Evolutionary conservation across 2,113 vertebrate genomes (phyloP).

Genomic region (Oreotrochilus melanogaster): DNA sequence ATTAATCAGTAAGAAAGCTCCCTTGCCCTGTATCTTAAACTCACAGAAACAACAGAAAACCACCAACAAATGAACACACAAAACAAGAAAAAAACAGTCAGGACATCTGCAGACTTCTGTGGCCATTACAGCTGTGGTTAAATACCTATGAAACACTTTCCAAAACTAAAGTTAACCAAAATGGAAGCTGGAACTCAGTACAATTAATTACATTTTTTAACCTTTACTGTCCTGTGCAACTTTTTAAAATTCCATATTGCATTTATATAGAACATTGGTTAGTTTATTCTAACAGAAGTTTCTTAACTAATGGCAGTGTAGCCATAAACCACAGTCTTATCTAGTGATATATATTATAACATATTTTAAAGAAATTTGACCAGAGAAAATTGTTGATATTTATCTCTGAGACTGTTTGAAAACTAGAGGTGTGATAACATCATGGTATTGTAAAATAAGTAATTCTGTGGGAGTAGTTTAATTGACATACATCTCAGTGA

Average conservation of each 20-base stretch:
- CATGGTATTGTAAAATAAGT: not conserved
- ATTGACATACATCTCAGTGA: not conserved
- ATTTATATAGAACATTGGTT: not conserved
- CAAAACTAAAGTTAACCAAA: not conserved
- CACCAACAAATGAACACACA: not conserved
- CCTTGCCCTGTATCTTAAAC: not conserved
- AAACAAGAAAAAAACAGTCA: not conserved
- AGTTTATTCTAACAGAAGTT: not conserved
- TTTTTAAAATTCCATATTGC: not conserved
- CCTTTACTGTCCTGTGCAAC: not conserved
- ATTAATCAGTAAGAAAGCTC: not conserved
- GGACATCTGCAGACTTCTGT: not conserved
- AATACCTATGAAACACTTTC: not conserved
- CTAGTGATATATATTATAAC: not conserved
- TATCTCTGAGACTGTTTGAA: not conserved
- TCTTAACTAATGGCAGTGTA: not conserved
- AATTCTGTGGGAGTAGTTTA: not conserved
- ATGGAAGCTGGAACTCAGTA: not conserved
- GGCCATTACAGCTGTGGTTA: not conserved
- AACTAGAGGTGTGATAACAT: not conserved
- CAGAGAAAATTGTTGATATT: not conserved
- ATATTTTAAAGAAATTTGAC: not conserved
- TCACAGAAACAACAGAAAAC: not conserved
- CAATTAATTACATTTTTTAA: not conserved
- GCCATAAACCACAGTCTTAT: not conserved